These are phyloP conservation scores for Cotesia chilonis DNA, from an alignment of 1,140 invertebrate species.

Conservation along the genomic window DNA sequence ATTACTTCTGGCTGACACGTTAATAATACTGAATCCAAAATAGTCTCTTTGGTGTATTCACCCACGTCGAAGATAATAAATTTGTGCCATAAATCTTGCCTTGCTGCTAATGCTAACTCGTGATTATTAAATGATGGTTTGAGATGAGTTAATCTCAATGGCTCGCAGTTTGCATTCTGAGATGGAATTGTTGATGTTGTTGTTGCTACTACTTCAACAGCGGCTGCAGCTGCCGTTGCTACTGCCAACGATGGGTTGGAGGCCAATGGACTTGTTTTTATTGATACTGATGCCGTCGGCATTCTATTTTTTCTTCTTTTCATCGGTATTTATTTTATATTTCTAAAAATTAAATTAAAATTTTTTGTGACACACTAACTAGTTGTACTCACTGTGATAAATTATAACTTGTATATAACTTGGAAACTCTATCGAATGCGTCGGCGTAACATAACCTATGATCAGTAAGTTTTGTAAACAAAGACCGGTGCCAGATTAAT, in stretches of 20 bases:
- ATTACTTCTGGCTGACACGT: conserved; percentile 53
- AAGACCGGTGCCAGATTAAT: background rate
- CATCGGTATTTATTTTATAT: too few species aligned
- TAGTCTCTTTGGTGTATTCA: conserved; percentile 41
- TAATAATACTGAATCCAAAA: conserved; percentile 51
- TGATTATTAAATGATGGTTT: conserved; percentile 52
- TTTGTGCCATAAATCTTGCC: conserved; percentile 61
- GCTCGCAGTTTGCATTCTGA: conserved; percentile 43
- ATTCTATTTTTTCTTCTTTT: background rate
- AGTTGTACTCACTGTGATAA: too few species aligned
- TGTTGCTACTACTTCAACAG: background rate
- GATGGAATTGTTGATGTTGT: background rate
- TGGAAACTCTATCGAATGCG: background rate
- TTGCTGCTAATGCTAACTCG: conserved; percentile 49
- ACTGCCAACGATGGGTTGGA: too few species aligned
- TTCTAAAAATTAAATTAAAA: too few species aligned
- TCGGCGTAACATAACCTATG: background rate
- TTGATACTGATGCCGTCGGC: background rate
- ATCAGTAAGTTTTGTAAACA: background rate
- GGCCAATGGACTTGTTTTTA: too few species aligned
- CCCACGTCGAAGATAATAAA: conserved; percentile 57
- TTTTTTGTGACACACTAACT: too few species aligned
- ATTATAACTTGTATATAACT: too few species aligned
- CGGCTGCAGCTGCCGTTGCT: too few species aligned
- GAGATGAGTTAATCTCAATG: conserved; percentile 50